Percentiles rank a stretch among this genome's conserved stretches.
Conservation (phyloP, 2,888 invertebrate genomes). For the Fragum sueziense region DNA sequence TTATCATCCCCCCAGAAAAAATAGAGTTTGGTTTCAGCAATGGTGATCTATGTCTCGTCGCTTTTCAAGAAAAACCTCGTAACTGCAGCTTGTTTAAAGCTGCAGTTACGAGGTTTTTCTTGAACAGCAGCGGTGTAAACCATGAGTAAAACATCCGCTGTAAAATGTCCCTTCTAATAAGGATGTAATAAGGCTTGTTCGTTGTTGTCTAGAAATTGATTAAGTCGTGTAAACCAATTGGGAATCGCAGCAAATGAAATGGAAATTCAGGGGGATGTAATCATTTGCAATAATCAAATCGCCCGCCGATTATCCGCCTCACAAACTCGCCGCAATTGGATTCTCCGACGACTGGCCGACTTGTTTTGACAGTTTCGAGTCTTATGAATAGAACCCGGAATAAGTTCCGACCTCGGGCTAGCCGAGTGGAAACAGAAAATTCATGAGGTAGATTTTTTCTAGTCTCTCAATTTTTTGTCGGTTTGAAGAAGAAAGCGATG, state of each 20-base stretch:
- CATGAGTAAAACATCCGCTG: conserved; percentile 9
- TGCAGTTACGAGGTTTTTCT: too few species aligned
- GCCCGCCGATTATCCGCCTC: conserved; percentile 59
- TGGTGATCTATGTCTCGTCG: too few species aligned
- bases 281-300: conserved; percentile 65
- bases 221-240: conserved; percentile 62
- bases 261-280: conserved; percentile 62
- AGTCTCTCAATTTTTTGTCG: neutral
- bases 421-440: conserved; percentile 60
- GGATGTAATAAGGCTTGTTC: conserved; percentile 44
- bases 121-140: too few species aligned
- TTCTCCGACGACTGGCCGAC: conserved; percentile 48
- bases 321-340: conserved; percentile 56
- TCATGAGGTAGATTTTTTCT: conserved; percentile 64
- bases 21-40: too few species aligned
- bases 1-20: too few species aligned
- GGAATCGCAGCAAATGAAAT: conserved; percentile 61
- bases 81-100: too few species aligned
- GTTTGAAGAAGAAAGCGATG: too few species aligned
- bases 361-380: conserved; percentile 61
- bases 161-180: conserved; percentile 25
- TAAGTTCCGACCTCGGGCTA: conserved; percentile 57
- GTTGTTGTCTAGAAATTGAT: conserved; percentile 61
- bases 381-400: conserved; percentile 64
- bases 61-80: too few species aligned